Base-by-base conservation (phyloP, 2,888 invertebrate species). In the Strigamia crassipes region DNA sequence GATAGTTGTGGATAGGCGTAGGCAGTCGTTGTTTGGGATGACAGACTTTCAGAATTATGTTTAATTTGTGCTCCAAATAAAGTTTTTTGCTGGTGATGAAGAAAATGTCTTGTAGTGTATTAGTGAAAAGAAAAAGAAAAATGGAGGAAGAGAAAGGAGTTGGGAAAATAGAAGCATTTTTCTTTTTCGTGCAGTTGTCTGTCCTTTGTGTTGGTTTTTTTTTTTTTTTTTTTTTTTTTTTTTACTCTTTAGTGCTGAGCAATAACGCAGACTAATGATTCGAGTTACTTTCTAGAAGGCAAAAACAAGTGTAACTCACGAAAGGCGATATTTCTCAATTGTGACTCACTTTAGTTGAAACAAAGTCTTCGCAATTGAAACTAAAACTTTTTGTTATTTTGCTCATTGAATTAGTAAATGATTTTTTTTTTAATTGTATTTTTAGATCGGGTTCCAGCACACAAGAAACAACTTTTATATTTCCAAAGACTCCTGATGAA, bases 381-480 rank as follows among this genome's bases (percentile, higher is more conserved):
- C 61, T 18, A 18, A 3, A 18, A 10, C 10, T 18, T n/a, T 61
- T 61, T 61, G 0, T 23, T 18, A 61, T 23, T 61, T 23, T 23
- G 0, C 18, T 61, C 8, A 18, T 61, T 18, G 23, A 61, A 61
- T 61, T 61, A 23, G 2, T 61, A 10, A 0, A 46, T 46, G n/a
- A 46, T 78, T 38, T 38, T 78, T 78, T n/a, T 34, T n/a, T 12
- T 34, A 3, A 27, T 27, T 27, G 27, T 27, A 38, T 21, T 21
- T 46, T 4, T 46, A 80, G 80, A 80, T 80, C 80, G 15, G 61
- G 80, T 51, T 23, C 80, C 23, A 13, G 27, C 56, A 80, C 80
- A 21, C 80, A 80, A 61, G 80, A 80, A 80, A 80, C 80, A 9
- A 80, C 80, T 21, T 80, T 80, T 61, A 80, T 80, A 27, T 80